phyloP scores from a whole-genome alignment of 2,888 invertebrate species.

The Apamea crenata region DNA sequence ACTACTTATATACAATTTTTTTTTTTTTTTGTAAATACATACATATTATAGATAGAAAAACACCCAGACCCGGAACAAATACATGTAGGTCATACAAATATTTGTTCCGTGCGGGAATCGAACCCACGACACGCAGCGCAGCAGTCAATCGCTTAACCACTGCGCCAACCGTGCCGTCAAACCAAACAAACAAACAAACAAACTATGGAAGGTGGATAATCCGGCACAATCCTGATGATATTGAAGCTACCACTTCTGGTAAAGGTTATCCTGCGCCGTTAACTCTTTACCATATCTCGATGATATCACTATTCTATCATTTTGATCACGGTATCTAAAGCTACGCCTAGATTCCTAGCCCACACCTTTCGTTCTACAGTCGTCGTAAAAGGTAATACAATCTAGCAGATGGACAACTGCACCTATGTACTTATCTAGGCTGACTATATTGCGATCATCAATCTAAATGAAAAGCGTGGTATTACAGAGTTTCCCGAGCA shows the following conservation, averaged over 20 bases:
- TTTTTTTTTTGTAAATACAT: too few relatives aligned
- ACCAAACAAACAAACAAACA: too few relatives aligned
- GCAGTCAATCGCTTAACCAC: too few relatives aligned
- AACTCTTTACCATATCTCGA: neutral
- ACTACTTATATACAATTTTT: too few relatives aligned
- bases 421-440: slow-evolving; percentile 14
- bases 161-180: too few relatives aligned
- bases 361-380: slow-evolving; percentile 8
- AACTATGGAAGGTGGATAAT: neutral
- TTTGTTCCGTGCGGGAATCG: too few relatives aligned
- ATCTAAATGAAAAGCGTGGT: slow-evolving; percentile 23
- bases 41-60: too few relatives aligned
- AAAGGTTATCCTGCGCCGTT: neutral
- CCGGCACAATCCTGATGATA: neutral
- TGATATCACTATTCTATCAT: neutral
- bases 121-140: too few relatives aligned
- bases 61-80: too few relatives aligned
- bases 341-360: neutral
- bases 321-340: neutral
- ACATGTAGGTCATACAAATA: too few relatives aligned
- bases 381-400: slow-evolving; percentile 26
- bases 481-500: slow-evolving; percentile 15
- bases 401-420: slow-evolving; percentile 7
- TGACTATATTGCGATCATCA: slow-evolving; percentile 23
- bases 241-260: neutral